Conservation (phyloP, 2,888 invertebrate species). For the Pristionchus mayeri region DNA sequence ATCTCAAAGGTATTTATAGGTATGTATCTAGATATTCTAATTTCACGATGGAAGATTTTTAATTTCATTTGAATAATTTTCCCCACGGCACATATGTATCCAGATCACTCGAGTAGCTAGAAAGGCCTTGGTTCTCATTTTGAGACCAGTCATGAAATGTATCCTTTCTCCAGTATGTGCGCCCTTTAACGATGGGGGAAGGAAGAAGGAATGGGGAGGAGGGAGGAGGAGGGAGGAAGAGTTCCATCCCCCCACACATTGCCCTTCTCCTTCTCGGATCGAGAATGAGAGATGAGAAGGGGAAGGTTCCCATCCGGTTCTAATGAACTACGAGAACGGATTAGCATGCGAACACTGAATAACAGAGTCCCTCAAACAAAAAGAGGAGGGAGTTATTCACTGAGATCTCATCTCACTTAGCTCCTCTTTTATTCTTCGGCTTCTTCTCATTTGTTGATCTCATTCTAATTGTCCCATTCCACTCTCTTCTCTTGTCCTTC, state of each 20-base stretch:
- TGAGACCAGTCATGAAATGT: neutral
- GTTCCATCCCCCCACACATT: neutral
- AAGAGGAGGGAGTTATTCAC: conserved; percentile 6
- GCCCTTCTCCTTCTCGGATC: neutral
- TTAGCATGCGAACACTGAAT: conserved; percentile 4
- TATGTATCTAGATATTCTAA: no score
- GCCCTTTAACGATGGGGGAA: neutral
- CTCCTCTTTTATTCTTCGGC: neutral
- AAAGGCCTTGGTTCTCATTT: conserved; percentile 4
- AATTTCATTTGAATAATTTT: no score
- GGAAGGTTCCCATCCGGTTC: conserved; percentile 10
- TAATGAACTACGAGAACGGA: conserved; percentile 28
- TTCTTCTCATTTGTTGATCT: conserved; percentile 1
- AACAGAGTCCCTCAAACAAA: neutral
- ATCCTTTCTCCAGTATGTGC: neutral
- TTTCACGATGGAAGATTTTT: no score
- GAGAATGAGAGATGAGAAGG: conserved; percentile 29
- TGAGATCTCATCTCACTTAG: neutral
- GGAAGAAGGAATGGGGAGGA: neutral
- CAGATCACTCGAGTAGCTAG: neutral
- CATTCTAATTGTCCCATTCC: neutral
- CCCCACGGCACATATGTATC: neutral
- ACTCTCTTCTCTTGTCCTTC: neutral
- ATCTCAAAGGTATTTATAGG: no score
- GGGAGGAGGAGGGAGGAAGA: neutral